Evolutionary conservation across 2,797 vertebrate species (phyloP), one percentile per base, ranked within the genome.

Genomic region (Typhlichthys subterraneus): DNA sequence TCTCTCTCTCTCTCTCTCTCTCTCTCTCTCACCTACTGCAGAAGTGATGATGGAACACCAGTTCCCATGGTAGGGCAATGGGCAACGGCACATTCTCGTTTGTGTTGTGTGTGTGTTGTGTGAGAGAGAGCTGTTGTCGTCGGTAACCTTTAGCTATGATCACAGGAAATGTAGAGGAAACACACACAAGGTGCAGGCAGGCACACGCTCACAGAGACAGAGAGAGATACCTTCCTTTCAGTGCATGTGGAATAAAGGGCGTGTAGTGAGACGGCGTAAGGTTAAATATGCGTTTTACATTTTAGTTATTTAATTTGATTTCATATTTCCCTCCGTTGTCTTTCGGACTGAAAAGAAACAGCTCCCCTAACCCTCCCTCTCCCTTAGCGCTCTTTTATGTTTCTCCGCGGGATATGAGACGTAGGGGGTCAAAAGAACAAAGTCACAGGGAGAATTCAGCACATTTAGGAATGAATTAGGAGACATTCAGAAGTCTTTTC

Each of bases 161-260:
- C 84, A 85, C 85, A 89, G 86, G 84, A 87, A 85, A 82, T 72
- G 59, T 50, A 83, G 76, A 83, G 81, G 84, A 87, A 86, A 60
- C 38, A 61, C 33, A 51, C 38, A 50, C 33, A 60, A 11, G 7
- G 51, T 11, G 19, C 59, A 67, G 58, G 53, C 58, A 62, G 52
- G 53, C 29, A 60, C 38, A 46, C 49, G 50, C 60, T 46, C 31
- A 31, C 47, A 14, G 13, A 51, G 10, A 38, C 12, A 33, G 4
- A 38, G 4, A 38, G 11, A 14, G 19, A 38, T 5, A 14, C 29
- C 4, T 52, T 19, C 4, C 80, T 61, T 76, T 85, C 68, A 73
- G 50, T 73, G 63, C 63, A 19, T 19, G 33, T 29, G 31, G 50
- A 58, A 70, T 61, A 77, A 65, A 70, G 56, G 61, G 19, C 10